Base-by-base conservation (phyloP, 1,140 invertebrate species). In the Coenobita brevimanus region DNA sequence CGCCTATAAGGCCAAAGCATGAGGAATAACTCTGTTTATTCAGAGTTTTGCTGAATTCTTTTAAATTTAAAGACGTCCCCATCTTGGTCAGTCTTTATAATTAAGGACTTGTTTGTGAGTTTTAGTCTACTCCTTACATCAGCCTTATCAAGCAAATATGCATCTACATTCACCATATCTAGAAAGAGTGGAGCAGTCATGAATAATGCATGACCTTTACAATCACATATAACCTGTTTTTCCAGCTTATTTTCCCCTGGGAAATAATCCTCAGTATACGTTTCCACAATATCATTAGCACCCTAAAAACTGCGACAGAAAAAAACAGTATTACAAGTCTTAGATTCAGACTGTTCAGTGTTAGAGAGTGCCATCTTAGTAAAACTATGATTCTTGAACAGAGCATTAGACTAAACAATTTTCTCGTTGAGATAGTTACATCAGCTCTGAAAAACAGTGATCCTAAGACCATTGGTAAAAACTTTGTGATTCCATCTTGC, bases 391-490 rank as follows among this genome's bases (percentile, higher is more conserved):
- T 67, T 10, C 6, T 67, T 78, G 30, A 13, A 78, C 2, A 78
- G 75, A 3, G 41, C 15, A 46, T 78, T 78, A 4, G 75, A 43
- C 30, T 78, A 33, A 21, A 78, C 75, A 6, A 78, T 78, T 54
- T 78, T 33, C 41, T 78, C 75, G n/a, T 78, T 46, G 10, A 78
- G n/a, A 78, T 78, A 78, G n/a, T 41, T 43, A n/a, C 30, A 43
- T 10, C 75, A 78, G 15, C 36, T 43, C n/a, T 78, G 38, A 46
- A 43, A 78, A 8, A 78, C 21, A 15, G 75, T 78, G n/a, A 43
- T 78, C 38, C 75, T 78, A 3, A 78, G 24, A 2, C 75, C 75
- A 27, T 41, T 78, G 24, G 75, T 4, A 43, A 78, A 46, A 2
- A 46, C 75, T 2, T 4, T n/a, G 43, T 78, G 38, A 43, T 78